phyloP scores from a whole-genome alignment of 2,113 vertebrate species.

The Columba janthina region DNA sequence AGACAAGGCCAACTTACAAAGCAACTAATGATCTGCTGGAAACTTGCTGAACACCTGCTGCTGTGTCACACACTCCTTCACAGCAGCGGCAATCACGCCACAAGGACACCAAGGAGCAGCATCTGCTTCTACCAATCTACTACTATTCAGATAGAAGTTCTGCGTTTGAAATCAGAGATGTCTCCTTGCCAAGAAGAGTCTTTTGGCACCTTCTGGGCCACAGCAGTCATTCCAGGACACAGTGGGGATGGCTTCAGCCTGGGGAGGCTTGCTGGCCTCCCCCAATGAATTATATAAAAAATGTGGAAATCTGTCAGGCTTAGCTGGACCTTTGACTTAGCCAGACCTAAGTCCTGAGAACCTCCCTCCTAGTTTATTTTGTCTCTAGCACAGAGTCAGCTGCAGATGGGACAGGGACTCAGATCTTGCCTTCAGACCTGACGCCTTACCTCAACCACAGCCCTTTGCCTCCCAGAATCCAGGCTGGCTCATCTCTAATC shows the following conservation, averaged over 20 bases:
- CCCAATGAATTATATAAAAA: neutral
- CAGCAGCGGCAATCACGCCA: neutral
- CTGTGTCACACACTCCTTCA: neutral
- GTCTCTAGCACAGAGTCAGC: neutral
- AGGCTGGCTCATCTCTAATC: neutral
- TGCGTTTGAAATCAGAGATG: neutral
- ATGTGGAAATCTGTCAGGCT: neutral
- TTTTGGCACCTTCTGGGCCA: neutral
- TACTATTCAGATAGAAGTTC: neutral
- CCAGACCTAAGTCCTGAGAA: neutral
- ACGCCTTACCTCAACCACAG: neutral
- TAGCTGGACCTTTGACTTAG: neutral
- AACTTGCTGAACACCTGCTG: neutral
- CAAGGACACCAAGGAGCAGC: neutral
- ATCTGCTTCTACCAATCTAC: neutral
- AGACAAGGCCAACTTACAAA: neutral
- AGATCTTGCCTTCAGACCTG: neutral
- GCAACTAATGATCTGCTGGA: neutral
- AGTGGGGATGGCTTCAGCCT: neutral
- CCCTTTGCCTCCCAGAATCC: neutral
- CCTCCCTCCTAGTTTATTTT: neutral
- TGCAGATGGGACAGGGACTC: neutral
- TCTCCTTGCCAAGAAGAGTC: neutral
- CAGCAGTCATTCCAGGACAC: neutral
- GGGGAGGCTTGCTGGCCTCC: neutral